Conservation (phyloP, 2,888 invertebrate species). For the Agonopterix subpropinquella region DNA sequence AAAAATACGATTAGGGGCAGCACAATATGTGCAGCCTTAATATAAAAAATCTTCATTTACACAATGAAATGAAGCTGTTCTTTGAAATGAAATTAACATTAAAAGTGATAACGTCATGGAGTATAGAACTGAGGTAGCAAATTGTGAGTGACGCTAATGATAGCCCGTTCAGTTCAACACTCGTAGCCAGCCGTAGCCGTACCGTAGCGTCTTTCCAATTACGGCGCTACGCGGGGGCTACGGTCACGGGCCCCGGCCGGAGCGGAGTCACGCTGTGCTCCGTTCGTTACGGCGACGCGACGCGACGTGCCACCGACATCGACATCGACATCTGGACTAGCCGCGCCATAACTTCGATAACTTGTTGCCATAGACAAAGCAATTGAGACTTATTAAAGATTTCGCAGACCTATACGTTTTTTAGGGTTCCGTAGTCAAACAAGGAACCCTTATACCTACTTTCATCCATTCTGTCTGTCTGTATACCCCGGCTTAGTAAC, state of each 20-base stretch:
- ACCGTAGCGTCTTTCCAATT: conserved; percentile 58
- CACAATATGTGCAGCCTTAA: too few species aligned
- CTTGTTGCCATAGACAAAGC: conserved; percentile 35
- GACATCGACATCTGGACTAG: conserved; percentile 54
- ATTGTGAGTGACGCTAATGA: conserved; percentile 73
- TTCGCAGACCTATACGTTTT: too few species aligned
- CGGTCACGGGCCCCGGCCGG: conserved; percentile 18
- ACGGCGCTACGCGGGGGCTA: conserved; percentile 19
- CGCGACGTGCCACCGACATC: conserved; percentile 62
- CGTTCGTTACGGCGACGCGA: conserved; percentile 64
- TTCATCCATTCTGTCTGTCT: too few species aligned
- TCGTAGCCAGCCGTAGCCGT: conserved; percentile 20
- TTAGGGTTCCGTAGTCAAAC: too few species aligned
- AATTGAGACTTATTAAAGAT: neutral
- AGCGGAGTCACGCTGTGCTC: conserved; percentile 62
- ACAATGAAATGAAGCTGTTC: too few species aligned
- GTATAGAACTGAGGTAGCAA: conserved; percentile 27
- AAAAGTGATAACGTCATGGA: conserved; percentile 2
- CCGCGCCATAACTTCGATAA: conserved; percentile 43
- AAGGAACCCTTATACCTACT: too few species aligned
- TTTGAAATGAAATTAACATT: conserved; percentile 4
- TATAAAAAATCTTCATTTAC: too few species aligned
- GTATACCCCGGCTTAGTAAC: too few species aligned
- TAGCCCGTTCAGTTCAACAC: conserved; percentile 54
- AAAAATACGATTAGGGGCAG: too few species aligned